phyloP scores from a whole-genome alignment of 2,888 invertebrate species.

The Tubulanus polymorphus region DNA sequence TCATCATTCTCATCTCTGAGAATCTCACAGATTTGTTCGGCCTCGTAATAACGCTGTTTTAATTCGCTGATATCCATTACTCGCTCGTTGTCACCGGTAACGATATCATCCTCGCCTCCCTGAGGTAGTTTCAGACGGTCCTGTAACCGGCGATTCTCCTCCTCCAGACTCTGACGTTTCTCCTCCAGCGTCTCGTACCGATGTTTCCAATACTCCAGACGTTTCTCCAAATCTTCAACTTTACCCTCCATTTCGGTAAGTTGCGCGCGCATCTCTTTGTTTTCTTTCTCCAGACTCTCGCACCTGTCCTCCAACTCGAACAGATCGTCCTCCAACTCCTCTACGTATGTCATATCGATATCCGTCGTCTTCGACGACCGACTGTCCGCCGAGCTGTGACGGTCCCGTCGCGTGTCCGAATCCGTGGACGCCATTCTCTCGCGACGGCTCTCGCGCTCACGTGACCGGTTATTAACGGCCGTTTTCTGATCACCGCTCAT shows the following conservation, averaged over 20 bases:
- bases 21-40: slow-evolving; percentile 88
- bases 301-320: slow-evolving; percentile 27
- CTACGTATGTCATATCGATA: slow-evolving; percentile 6
- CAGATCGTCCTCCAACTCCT: slow-evolving; percentile 18
- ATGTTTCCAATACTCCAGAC: slow-evolving; percentile 3
- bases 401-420: not conserved
- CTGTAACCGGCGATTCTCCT: slow-evolving; percentile 1
- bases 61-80: slow-evolving; percentile 65
- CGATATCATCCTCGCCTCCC: too few relatives aligned
- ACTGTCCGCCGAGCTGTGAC: not conserved
- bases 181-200: slow-evolving; percentile 10
- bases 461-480: slow-evolving; percentile 14
- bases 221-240: not conserved
- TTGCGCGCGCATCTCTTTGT: slow-evolving; percentile 12
- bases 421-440: not conserved
- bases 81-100: slow-evolving; percentile 52
- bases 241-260: slow-evolving; percentile 2
- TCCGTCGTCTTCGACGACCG: not conserved
- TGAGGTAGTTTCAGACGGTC: not conserved
- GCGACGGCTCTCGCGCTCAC: not conserved
- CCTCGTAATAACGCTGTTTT: slow-evolving; percentile 77
- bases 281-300: slow-evolving; percentile 25
- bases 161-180: slow-evolving; percentile 16
- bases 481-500: too few relatives aligned
- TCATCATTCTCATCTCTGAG: slow-evolving; percentile 94